Evolutionary conservation across 2,797 vertebrate species (phyloP), one percentile per base, ranked within the genome.

Genomic region (Enteromius unitaeniatus): DNA sequence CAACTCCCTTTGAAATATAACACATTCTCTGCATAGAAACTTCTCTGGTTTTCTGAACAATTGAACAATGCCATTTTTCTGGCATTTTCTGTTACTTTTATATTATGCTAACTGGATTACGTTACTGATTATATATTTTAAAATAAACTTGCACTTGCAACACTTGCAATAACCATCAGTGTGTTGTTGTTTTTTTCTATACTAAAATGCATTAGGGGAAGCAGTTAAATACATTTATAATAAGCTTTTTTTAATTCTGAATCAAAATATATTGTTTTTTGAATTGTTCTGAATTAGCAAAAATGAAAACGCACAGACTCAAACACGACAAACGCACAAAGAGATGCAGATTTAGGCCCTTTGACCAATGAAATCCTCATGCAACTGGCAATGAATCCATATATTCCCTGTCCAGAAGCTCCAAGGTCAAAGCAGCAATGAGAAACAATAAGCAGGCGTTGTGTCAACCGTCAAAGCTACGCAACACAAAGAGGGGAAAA

Each of bases 401-500:
- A 58, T 55, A 58, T 55, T 82, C 68, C 26, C 51, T 51, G 31
- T 15, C 51, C 15, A 80, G 42, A 6, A 67, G 13, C 34, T 64
- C 49, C 28, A 81, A 69, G 69, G 70, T 15, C 31, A 72, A 40
- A 62, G 34, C 67, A 31, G 68, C 23, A 53, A 69, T 26, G 21
- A 67, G 4, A 51, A 81, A 85, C 72, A 86, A 83, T 78, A 21
- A 11, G 28, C 34, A 6, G 7, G 14, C 11, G 40, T 64, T 64
- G 45, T 70, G 67, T 86, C 65, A 58, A 53, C 31, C 9, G 23
- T 31, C 64, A 77, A 77, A 26, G 62, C 15, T 14, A 65, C 13
- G 10, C 64, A 67, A 53, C 34, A 83, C 85, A 64, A 78, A 65
- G 77, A 73, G 86, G 80, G 86, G 86, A 81, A 87, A 67, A 79